Base-by-base conservation (phyloP, 2,888 invertebrate species). In the Kryphioiulus occultus region DNA sequence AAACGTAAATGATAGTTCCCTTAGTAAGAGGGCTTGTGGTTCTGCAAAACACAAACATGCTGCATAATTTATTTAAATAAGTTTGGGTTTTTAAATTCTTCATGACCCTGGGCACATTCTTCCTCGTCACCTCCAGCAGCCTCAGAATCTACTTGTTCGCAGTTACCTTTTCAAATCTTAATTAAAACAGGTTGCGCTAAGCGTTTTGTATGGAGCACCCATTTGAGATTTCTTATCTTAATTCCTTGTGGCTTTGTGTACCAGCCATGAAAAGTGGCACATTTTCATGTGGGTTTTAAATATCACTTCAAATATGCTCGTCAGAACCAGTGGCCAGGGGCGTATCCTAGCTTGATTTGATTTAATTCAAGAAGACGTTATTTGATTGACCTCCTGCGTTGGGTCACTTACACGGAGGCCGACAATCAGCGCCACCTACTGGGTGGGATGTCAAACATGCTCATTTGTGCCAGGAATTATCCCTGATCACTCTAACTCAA, bases 371-470 rank as follows among this genome's bases (percentile, higher is more conserved):
- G 53, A 53, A n/a, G 53, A 53, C 19, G 53, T 53, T 53, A 53
- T 53, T 53, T 53, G 53, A 53, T 53, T 53, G 53, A 53, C 53
- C 53, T 53, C 53, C 53, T 53, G 53, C 53, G 53, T 53, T 53
- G 53, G 53, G 53, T 53, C 53, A 53, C 53, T 4, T 53, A 17
- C n/a, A 12, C n/a, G 53, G 53, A 1, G 53, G 53, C 53, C 53
- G 3, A 53, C 53, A 53, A 53, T 15, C 47, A n/a, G 53, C 53
- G 53, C 53, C 53, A 53, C 53, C 53, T 53, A 53, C 53, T 53
- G 53, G 53, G 53, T 53, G 53, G 53, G 53, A 53, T 53, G 53
- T 53, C 53, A 53, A 53, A 53, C 53, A 53, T 12, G 44, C 44
- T 44, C 44, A 44, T 12, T 44, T 44, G 44, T 44, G 44, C 44